Percentiles rank a stretch among this genome's conserved stretches.
Evolutionary conservation across 2,888 invertebrate species (phyloP).

Genomic region (Ectobius pallidus): DNA sequence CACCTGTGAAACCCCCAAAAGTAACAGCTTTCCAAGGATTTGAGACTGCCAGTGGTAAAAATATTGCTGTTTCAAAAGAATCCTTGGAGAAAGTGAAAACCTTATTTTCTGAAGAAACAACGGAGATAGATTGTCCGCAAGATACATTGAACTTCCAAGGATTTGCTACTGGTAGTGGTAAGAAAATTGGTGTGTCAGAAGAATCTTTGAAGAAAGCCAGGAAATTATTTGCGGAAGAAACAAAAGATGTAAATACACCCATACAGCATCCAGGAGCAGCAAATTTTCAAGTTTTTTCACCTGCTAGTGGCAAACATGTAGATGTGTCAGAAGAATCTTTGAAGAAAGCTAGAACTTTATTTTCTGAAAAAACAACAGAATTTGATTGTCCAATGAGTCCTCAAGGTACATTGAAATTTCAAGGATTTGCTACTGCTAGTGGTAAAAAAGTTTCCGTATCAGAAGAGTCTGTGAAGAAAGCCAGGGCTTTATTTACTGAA

Average conservation of each 20-base stretch:
- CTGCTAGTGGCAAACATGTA: conserved; percentile 44
- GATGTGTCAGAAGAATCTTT: conserved; percentile 50
- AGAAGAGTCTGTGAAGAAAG: conserved; percentile 48
- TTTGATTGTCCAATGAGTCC: conserved; percentile 12
- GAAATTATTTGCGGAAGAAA: not conserved
- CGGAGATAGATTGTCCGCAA: not conserved
- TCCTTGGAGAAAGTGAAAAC: conserved; percentile 50
- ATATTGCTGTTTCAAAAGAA: conserved; percentile 51
- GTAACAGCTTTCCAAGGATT: not conserved
- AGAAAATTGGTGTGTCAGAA: conserved; percentile 45
- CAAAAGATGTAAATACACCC: too few species aligned
- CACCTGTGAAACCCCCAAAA: conserved; percentile 11
- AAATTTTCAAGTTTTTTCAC: conserved; percentile 43
- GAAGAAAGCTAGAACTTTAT: conserved; percentile 52
- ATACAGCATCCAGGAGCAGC: not conserved
- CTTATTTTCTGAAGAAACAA: conserved; percentile 48
- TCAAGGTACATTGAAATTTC: not conserved
- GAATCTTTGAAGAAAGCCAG: conserved; percentile 47
- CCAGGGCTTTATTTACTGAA: conserved; percentile 50
- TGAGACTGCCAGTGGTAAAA: conserved; percentile 52
- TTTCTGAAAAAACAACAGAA: conserved; percentile 48
- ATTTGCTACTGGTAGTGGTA: conserved; percentile 47
- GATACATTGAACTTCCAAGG: conserved; percentile 39
- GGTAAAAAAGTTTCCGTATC: conserved; percentile 55
- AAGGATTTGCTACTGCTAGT: conserved; percentile 48